Percentiles rank a stretch among this genome's conserved stretches.
phyloP scores from a whole-genome alignment of 2,113 vertebrate genomes.

The Elaphurus davidianus region DNA sequence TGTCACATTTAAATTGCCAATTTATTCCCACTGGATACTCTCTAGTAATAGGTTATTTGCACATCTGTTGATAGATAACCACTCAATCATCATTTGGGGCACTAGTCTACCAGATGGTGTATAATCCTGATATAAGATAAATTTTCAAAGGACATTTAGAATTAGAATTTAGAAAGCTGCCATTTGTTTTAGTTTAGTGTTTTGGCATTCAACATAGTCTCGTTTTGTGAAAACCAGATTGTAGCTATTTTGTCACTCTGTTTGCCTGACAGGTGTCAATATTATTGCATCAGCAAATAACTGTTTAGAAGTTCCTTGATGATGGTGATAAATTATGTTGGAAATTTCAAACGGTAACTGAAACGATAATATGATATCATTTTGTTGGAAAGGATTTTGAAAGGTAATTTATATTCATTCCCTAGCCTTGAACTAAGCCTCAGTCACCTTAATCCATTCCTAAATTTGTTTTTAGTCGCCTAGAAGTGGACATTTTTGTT shows the following conservation, averaged over 20 bases:
- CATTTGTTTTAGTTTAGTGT: constrained; percentile 19
- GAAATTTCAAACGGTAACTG: neutral
- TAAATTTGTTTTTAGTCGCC: neutral
- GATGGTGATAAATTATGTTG: neutral
- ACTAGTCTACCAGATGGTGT: neutral
- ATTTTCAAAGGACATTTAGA: constrained; percentile 28
- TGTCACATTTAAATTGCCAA: neutral
- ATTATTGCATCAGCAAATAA: constrained; percentile 13
- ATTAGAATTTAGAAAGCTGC: neutral
- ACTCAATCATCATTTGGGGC: constrained; percentile 19
- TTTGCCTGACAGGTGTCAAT: neutral
- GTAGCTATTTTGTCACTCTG: neutral
- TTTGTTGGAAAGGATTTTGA: neutral
- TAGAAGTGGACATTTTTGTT: neutral
- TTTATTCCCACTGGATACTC: neutral
- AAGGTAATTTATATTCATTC: neutral
- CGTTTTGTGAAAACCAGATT: constrained; percentile 34
- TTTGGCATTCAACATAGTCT: neutral
- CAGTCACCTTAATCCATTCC: neutral
- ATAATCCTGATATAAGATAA: neutral
- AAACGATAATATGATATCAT: neutral
- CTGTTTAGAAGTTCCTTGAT: neutral
- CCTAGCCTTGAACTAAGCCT: neutral
- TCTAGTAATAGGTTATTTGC: neutral
- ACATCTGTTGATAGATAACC: neutral